phyloP scores from a whole-genome alignment of 2,113 vertebrate species.

The Odocoileus virginianus region DNA sequence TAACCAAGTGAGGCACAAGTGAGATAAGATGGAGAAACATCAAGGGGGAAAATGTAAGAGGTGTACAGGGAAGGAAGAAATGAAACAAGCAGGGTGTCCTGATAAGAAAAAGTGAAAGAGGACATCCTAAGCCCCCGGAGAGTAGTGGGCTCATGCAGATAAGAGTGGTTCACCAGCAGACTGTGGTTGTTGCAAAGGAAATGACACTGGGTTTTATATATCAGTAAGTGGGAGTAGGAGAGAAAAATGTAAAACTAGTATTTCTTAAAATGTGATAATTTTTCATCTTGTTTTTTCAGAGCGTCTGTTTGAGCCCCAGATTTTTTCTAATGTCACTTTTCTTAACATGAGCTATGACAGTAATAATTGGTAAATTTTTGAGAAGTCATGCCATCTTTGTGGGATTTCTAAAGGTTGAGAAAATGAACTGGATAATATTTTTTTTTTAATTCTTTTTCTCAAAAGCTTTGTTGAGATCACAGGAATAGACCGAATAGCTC shows the following conservation, averaged over 20 bases:
- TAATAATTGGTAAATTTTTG: not conserved
- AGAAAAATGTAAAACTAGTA: not conserved
- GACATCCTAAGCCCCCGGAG: not conserved
- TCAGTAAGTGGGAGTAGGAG: not conserved
- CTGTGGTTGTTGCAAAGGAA: not conserved
- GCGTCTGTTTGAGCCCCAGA: not conserved
- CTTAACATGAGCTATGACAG: not conserved
- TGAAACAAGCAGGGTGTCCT: not conserved
- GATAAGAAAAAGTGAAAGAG: not conserved
- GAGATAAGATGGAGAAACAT: not conserved
- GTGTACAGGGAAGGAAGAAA: not conserved
- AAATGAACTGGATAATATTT: not conserved
- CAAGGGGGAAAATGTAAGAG: not conserved
- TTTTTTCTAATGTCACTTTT: slow-evolving; percentile 18
- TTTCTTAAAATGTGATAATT: not conserved
- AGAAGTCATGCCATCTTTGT: not conserved
- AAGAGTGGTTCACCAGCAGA: not conserved
- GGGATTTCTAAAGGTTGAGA: not conserved
- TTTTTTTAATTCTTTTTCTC: not conserved
- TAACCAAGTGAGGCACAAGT: not conserved
- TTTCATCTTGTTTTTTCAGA: not conserved
- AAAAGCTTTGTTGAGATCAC: not conserved
- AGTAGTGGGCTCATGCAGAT: not conserved
- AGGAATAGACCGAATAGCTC: not conserved
- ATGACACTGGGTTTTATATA: fast-evolving